phyloP scores from a whole-genome alignment of 2,797 vertebrate genomes.

The Pelochelys cantorii region DNA sequence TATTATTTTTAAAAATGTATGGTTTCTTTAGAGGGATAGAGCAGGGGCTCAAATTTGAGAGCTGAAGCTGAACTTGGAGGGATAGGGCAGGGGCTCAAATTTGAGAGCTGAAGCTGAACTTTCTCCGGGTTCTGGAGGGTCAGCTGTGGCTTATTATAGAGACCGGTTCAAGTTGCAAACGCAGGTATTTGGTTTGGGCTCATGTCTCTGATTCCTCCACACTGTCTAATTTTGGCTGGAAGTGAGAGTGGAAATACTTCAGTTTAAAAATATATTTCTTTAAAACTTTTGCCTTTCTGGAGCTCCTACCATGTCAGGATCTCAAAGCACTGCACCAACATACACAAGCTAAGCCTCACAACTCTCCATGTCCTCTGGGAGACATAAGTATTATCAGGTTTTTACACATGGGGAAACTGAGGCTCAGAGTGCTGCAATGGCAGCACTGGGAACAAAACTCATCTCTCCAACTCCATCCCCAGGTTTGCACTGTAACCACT shows the following conservation, averaged over 20 bases:
- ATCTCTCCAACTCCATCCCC: background rate
- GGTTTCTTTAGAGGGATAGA: background rate
- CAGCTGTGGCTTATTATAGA: background rate
- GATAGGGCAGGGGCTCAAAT: background rate
- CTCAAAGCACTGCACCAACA: background rate
- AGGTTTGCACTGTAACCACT: background rate
- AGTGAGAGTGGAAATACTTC: background rate
- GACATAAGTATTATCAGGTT: too few relatives aligned
- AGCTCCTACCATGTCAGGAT: background rate
- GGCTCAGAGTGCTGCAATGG: background rate
- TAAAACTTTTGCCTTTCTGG: background rate
- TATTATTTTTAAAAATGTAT: background rate
- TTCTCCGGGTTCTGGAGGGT: background rate
- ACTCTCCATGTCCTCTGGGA: too few relatives aligned
- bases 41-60: too few relatives aligned
- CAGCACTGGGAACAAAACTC: background rate
- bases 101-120: background rate
- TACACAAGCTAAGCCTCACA: background rate
- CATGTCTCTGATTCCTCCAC: background rate
- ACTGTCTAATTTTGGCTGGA: background rate
- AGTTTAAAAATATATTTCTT: background rate
- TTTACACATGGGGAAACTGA: too few relatives aligned
- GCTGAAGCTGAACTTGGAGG: background rate
- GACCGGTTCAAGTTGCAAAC: background rate
- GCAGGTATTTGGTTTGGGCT: background rate